Evolutionary conservation across 2,113 vertebrate genomes (phyloP).

Genomic region (Xerus inauris): DNA sequence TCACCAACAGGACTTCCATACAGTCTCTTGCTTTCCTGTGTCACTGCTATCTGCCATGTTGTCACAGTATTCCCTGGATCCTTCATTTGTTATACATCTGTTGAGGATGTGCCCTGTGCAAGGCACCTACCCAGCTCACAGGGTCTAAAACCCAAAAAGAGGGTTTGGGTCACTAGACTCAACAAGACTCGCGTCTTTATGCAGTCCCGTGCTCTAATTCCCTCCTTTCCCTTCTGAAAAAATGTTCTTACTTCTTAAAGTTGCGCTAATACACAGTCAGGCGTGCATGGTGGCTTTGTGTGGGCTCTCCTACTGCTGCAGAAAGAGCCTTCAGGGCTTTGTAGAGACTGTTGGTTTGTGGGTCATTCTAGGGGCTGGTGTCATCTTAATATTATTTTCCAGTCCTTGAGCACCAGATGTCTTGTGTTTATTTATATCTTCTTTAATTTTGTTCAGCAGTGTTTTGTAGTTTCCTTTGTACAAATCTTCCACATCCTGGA

Average conservation of each 20-base stretch:
- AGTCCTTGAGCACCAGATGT: neutral
- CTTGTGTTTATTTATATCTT: neutral
- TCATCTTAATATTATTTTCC: neutral
- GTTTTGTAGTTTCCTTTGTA: neutral
- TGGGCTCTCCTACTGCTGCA: neutral
- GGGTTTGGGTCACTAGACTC: neutral
- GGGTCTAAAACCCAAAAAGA: neutral
- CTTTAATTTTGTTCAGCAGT: neutral
- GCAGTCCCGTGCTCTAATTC: no score
- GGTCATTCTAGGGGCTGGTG: neutral
- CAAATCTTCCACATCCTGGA: neutral
- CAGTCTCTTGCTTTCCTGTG: neutral
- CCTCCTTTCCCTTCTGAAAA: neutral
- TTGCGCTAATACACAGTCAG: neutral
- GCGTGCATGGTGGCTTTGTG: neutral
- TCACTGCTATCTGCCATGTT: neutral
- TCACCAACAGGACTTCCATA: neutral
- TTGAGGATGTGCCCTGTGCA: neutral
- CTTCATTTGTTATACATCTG: no score
- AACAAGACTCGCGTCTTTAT: neutral
- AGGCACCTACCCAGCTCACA: accelerated
- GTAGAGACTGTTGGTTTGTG: neutral
- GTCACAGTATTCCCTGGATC: no score
- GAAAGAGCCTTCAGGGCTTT: neutral
- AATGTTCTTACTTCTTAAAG: neutral